phyloP scores from a whole-genome alignment of 1,140 invertebrate genomes.

The Pseudomyrmex flavicornis region DNA sequence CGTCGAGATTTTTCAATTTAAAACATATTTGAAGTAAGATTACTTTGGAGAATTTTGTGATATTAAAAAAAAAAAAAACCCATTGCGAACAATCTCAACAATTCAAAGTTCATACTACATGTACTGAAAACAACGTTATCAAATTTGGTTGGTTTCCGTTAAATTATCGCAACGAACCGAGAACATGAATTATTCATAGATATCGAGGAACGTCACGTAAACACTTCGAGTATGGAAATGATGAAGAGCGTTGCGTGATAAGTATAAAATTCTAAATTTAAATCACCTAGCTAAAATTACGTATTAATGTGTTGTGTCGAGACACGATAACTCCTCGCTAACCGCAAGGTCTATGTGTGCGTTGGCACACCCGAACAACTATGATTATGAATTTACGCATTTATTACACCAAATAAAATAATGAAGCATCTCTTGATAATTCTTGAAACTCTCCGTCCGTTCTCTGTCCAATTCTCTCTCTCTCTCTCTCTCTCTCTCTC shows the following conservation, averaged over 20 bases:
- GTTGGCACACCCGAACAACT: too few species aligned
- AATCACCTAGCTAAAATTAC: not conserved
- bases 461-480: constrained; percentile 9
- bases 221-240: constrained; percentile 1
- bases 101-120: not conserved
- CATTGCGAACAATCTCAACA: not conserved
- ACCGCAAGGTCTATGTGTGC: too few species aligned
- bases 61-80: too few species aligned
- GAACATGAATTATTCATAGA: constrained; percentile 20
- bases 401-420: constrained; percentile 11
- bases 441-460: constrained; percentile 24
- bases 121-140: not conserved
- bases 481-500: constrained; percentile 29
- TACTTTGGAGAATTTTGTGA: too few species aligned
- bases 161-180: not conserved
- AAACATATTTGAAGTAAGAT: too few species aligned
- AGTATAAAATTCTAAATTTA: not conserved
- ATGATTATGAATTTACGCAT: not conserved
- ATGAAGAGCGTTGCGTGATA: constrained; percentile 24
- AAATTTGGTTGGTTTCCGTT: not conserved
- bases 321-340: not conserved
- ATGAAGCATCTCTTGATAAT: constrained; percentile 2
- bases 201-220: not conserved
- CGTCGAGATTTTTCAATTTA: too few species aligned
- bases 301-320: not conserved